Percentiles rank a stretch among this genome's conserved stretches.
These are phyloP conservation scores for Octodon degus DNA, from an alignment of 2,113 vertebrate genomes.

Conservation along the genomic window DNA sequence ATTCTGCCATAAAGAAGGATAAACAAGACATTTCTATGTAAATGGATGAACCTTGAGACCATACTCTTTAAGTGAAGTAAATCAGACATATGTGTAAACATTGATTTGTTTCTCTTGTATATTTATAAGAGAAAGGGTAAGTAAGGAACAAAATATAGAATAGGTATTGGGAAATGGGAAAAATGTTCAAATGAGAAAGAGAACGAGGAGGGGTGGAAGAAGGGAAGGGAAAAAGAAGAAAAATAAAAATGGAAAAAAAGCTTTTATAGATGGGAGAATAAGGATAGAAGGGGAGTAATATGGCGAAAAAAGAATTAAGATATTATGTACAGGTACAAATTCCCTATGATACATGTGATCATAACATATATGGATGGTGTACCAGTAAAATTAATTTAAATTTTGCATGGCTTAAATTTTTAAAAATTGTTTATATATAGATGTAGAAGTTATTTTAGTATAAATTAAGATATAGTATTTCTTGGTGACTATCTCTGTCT, in stretches of 20 bases:
- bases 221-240: neutral
- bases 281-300: neutral
- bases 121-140: neutral
- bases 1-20: neutral
- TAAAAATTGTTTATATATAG: neutral
- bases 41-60: neutral
- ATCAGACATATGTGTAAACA: neutral
- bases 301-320: neutral
- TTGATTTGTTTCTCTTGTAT: neutral
- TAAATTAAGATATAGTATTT: slow-evolving; percentile 47
- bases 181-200: neutral
- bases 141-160: neutral
- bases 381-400: neutral
- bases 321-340: neutral
- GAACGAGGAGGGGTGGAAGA: neutral
- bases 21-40: neutral
- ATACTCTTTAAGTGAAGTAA: neutral
- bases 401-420: neutral
- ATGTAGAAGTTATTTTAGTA: slow-evolving; percentile 33
- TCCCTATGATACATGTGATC: neutral
- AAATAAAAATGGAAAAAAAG: neutral
- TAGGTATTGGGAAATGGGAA: neutral
- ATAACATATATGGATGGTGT: neutral
- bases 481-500: neutral
- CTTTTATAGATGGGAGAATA: neutral